phyloP scores from a whole-genome alignment of 2,888 invertebrate species.

The Empis stercorea region DNA sequence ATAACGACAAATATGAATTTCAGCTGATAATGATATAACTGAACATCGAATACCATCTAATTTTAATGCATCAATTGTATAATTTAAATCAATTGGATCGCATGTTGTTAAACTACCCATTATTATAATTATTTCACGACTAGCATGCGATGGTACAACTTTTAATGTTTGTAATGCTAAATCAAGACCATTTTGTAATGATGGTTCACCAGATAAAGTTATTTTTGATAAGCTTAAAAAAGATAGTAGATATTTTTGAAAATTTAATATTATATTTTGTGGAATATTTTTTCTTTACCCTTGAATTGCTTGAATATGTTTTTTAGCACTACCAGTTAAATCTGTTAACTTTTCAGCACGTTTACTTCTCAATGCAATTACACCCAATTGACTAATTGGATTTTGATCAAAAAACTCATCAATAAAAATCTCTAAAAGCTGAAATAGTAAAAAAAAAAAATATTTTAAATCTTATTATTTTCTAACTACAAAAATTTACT shows the following conservation, averaged over 20 bases:
- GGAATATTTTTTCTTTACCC: constrained; percentile 31
- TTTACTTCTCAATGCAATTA: constrained; percentile 84
- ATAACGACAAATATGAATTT: constrained; percentile 80
- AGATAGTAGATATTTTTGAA: neutral
- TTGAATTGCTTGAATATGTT: constrained; percentile 59
- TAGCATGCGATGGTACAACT: constrained; percentile 86
- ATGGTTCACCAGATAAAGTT: constrained; percentile 79
- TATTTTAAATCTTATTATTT: too few species aligned
- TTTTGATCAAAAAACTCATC: constrained; percentile 98
- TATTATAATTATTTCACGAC: constrained; percentile 82
- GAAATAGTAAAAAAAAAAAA: too few species aligned
- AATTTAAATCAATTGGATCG: constrained; percentile 85
- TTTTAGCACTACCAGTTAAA: constrained; percentile 72
- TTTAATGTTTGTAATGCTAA: constrained; percentile 71
- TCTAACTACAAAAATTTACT: too few species aligned
- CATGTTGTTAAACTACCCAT: constrained; percentile 93
- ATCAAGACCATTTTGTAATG: constrained; percentile 89
- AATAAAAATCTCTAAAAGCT: constrained; percentile 85
- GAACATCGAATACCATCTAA: constrained; percentile 79
- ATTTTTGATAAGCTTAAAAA: constrained; percentile 44
- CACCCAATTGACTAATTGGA: constrained; percentile 92
- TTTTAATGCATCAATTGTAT: constrained; percentile 66
- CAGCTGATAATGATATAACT: constrained; percentile 89
- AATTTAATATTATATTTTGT: too few species aligned
- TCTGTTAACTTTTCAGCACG: constrained; percentile 86